Conservation (phyloP, 2,888 invertebrate genomes). For the Pseudococcus longispinus region DNA sequence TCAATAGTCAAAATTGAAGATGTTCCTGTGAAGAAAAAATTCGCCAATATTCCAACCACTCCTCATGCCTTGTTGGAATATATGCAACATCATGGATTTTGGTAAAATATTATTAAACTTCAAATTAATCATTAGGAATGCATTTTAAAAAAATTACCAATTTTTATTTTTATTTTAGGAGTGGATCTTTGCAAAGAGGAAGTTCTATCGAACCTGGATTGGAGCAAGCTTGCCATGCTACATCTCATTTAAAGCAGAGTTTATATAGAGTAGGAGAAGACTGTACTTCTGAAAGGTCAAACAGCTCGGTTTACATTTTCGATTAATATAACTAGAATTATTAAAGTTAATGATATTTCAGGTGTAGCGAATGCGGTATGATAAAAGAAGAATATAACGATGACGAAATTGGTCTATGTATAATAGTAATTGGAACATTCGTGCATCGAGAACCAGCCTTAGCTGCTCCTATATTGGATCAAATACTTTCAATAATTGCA, state of each 20-base stretch:
- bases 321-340: neutral
- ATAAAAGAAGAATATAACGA: constrained; percentile 92
- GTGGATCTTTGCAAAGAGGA: constrained; percentile 47
- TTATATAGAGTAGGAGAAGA: constrained; percentile 74
- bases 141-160: neutral
- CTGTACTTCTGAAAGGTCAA: constrained; percentile 70
- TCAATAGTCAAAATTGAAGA: neutral
- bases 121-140: neutral
- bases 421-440: constrained; percentile 92
- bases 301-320: neutral
- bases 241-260: constrained; percentile 69
- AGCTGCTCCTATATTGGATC: constrained; percentile 92
- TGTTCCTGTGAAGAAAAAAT: neutral
- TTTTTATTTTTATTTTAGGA: constrained; percentile 40
- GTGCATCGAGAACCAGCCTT: constrained; percentile 93
- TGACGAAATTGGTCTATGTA: constrained; percentile 92
- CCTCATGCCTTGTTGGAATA: constrained; percentile 49
- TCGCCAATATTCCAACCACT: constrained; percentile 43
- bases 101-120: neutral
- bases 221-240: constrained; percentile 67
- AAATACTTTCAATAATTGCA: constrained; percentile 70
- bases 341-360: constrained; percentile 58
- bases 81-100: constrained; percentile 54
- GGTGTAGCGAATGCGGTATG: constrained; percentile 89
- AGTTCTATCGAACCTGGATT: constrained; percentile 62